Percentiles rank a stretch among this genome's conserved stretches.
Evolutionary conservation across 2,797 vertebrate species (phyloP).

Genomic region (Hipposideros larvatus): DNA sequence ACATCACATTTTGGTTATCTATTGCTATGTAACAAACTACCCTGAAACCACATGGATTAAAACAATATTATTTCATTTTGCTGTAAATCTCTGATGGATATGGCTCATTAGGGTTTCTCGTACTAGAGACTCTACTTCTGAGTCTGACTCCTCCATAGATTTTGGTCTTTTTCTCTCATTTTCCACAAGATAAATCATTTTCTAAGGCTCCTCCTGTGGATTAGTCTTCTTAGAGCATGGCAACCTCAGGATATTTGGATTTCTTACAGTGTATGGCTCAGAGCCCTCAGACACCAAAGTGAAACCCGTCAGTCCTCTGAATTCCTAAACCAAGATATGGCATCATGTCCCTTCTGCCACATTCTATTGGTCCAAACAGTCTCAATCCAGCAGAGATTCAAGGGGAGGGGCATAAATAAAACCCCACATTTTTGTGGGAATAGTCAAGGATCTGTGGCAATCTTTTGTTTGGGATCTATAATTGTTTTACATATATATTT

Average conservation of each 20-base stretch:
- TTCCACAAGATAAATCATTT: not conserved
- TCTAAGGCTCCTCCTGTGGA: not conserved
- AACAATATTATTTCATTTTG: not conserved
- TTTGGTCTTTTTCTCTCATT: not conserved
- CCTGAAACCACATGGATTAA: not conserved
- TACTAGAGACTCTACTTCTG: not conserved
- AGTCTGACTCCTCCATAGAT: not conserved
- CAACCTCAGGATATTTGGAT: not conserved
- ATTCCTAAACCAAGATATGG: not conserved
- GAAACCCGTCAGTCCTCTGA: not conserved
- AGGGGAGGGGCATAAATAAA: not conserved
- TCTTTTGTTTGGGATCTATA: not conserved
- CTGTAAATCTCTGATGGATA: not conserved
- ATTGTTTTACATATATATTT: not conserved
- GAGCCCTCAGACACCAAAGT: not conserved
- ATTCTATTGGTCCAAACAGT: not conserved
- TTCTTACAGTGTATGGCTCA: not conserved
- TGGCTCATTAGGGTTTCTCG: not conserved
- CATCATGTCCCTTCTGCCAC: not conserved
- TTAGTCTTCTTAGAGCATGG: not conserved
- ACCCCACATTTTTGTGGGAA: fast-evolving
- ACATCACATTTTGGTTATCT: not conserved
- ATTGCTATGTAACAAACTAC: not conserved
- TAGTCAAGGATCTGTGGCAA: not conserved
- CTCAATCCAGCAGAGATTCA: not conserved